Base-by-base conservation (phyloP, 2,888 invertebrate genomes). In the Lycocerus yunnanus region DNA sequence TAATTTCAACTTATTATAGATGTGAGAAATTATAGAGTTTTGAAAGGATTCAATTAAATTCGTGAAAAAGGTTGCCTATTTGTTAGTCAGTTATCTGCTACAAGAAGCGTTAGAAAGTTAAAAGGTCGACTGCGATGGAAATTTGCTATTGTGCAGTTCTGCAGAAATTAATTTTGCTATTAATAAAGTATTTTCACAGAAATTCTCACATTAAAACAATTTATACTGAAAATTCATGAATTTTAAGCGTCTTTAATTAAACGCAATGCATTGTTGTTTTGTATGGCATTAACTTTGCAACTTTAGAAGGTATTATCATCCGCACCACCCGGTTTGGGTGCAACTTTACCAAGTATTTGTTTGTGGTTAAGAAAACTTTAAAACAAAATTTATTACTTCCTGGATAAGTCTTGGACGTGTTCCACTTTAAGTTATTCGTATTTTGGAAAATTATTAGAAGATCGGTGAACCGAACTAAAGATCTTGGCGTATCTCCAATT, bases 361-460 rank as follows among this genome's bases (percentile, higher is more conserved):
- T 43, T 71, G 43, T 63, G 68, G 70, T 67, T 71, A 60, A 70
- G 58, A 71, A 73, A 63, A 63, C 71, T 18, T 43, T 14, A 13
- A 20, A 61, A 74, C 11, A 24, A 68, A 69, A 74, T 74, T 74
- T 67, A 74, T 74, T 74, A 71, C 71, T 18, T 71, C 68, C 61
- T 74, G 74, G 71, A 71, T 71, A 68, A 74, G 61, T 61, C 71
- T 74, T 71, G 71, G 68, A 74, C 61, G 68, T 59, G 58, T 58
- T 71, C 71, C 67, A 74, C 68, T 71, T 72, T 68, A 75, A 72
- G 68, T 71, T 75, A 71, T 71, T 24, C 72, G 69, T 15, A 72
- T 72, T 75, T 72, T 69, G 24, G 72, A 72, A 69, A 75, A 72
- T 74, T 71, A 75, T 74, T 66, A 69, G 71, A 68, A 75, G 75